phyloP scores from a whole-genome alignment of 2,888 invertebrate genomes.

The Drosophila prostipennis region DNA sequence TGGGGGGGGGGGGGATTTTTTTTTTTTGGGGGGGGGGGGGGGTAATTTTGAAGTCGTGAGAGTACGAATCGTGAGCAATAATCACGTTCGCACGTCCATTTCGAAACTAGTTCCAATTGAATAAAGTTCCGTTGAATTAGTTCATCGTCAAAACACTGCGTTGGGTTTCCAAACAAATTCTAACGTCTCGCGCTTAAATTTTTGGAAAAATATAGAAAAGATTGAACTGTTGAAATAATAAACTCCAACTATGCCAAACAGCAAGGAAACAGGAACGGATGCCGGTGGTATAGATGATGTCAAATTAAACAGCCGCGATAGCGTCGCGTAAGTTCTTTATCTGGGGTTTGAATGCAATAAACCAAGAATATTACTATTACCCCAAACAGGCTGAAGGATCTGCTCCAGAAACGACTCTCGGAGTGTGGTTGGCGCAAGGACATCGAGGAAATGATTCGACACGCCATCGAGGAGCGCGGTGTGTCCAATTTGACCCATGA shows the following conservation, averaged over 20 bases:
- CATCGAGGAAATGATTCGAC: conserved; percentile 93
- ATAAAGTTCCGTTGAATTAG: not conserved
- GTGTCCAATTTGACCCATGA: conserved; percentile 88
- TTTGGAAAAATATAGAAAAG: not conserved
- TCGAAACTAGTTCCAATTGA: not conserved
- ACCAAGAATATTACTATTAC: not conserved
- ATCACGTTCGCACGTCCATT: not conserved
- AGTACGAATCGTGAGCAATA: not conserved
- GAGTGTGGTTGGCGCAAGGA: conserved; percentile 98
- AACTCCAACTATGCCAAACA: conserved; percentile 45
- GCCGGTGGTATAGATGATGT: conserved; percentile 55
- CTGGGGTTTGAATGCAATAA: not conserved
- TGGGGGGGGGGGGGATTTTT: no score
- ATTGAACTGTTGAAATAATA: not conserved
- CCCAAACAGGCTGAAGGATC: conserved; percentile 87
- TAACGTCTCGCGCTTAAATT: not conserved
- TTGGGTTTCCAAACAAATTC: conserved; percentile 6
- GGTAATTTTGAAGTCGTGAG: no score
- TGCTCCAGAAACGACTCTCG: conserved; percentile 90
- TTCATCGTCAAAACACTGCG: conserved; percentile 2
- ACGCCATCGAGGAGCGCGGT: conserved; percentile 91
- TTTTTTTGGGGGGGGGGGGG: no score
- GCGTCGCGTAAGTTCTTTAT: conserved; percentile 51
- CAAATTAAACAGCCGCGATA: conserved; percentile 53
- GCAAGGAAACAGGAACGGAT: conserved; percentile 58